Base-by-base conservation (phyloP, 2,888 invertebrate species). In the Lasiommata megera region DNA sequence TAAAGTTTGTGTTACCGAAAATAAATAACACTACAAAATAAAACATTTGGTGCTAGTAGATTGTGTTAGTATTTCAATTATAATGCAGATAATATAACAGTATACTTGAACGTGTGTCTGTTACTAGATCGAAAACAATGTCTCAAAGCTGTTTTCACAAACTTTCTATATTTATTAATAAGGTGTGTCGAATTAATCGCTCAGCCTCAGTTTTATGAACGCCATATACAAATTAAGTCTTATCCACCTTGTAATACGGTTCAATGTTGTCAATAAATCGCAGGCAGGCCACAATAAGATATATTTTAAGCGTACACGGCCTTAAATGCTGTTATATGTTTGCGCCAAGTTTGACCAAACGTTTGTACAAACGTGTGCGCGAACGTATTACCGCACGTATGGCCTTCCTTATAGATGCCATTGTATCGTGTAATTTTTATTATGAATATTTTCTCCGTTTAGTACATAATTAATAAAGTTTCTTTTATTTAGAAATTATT, bases 381-480 rank as follows among this genome's bases (percentile, higher is more conserved):
- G 16, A 44, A 43, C 11, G 34, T 34, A 46, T 31, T 9, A 16
- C 16, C 14, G 29, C 16, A 17, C 31, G 5, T 46, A 16, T 31
- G 46, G 31, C 11, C 29, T 43, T 28, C 11, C 61, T 63, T 61
- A 76, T 82, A 83, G 79, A 85, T 84, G 86, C 85, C 86, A 87
- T 88, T 77, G 82, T 84, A 81, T 72, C 34, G 74, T 84, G 80
- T 84, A 80, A 79, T 78, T 79, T 82, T 82, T 80, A 79, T 67
- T 67, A 66, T 69, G 67, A 66, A 65, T 79, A 78, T 81, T 79
- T 11, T 82, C 79, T 80, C 78, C 74, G 79, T 84, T 81, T 84
- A 85, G 82, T 78, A 64, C 60, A 62, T 70, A 72, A 83, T 86
- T 69, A 72, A 83, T 86, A 87, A 88, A 88, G 75, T 80, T 79